phyloP scores from a whole-genome alignment of 2,113 vertebrate species.

The Ovibos moschatus region DNA sequence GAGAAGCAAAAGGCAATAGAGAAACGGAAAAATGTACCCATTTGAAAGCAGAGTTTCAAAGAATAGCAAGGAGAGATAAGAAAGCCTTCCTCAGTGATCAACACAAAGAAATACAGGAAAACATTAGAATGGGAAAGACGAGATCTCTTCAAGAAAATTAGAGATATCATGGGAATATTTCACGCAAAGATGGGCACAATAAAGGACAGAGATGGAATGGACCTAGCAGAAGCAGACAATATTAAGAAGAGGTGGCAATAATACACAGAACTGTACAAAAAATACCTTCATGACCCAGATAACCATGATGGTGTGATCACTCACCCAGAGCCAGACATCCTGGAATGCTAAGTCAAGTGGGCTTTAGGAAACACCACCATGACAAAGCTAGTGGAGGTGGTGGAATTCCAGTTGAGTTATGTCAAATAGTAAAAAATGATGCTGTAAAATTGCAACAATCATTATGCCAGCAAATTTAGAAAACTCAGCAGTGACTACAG shows the following conservation, averaged over 20 bases:
- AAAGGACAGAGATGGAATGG: background rate
- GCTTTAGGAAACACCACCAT: background rate
- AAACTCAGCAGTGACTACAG: background rate
- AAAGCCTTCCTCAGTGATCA: background rate
- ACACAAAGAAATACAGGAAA: background rate
- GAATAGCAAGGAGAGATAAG: background rate
- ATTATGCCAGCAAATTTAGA: background rate
- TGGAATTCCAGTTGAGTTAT: background rate
- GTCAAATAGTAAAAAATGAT: background rate
- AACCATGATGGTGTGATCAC: background rate
- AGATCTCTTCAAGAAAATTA: background rate
- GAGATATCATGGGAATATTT: background rate
- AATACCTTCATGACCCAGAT: background rate
- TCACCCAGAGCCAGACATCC: background rate
- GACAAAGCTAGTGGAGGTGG: background rate
- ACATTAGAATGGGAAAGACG: background rate
- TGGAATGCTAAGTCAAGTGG: background rate
- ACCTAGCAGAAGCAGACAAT: background rate
- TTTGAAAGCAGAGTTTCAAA: background rate
- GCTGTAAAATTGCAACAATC: background rate
- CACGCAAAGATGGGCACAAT: background rate
- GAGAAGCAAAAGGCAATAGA: background rate
- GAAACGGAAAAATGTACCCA: background rate
- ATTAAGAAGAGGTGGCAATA: background rate
- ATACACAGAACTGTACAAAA: background rate